Percentiles rank a stretch among this genome's conserved stretches.
Conservation (phyloP, 2,888 invertebrate species). For the Zaprionus bogoriensis region DNA sequence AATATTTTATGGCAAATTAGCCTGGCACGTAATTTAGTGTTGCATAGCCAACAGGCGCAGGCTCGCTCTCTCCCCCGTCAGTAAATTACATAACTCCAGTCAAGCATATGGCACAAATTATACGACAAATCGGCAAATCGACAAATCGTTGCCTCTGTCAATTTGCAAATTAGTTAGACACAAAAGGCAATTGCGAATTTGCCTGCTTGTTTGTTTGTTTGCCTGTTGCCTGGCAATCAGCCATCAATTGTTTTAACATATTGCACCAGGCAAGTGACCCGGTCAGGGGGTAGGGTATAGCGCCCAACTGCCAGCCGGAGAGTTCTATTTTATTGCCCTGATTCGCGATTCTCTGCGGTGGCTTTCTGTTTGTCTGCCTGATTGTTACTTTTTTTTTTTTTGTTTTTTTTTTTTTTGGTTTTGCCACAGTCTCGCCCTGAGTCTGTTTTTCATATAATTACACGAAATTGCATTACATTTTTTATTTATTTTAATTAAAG, state of each 20-base stretch:
- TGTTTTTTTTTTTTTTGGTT: not conserved
- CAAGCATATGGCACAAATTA: constrained; percentile 48
- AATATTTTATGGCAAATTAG: constrained; percentile 62
- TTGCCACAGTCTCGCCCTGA: not conserved
- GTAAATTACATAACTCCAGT: constrained; percentile 52
- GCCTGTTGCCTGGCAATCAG: constrained; percentile 50
- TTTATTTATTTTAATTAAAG: constrained; percentile 31
- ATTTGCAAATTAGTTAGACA: constrained; percentile 56
- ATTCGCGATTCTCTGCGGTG: constrained; percentile 25
- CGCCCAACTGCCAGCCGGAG: no score
- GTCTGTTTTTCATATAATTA: constrained; percentile 11
- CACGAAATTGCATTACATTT: constrained; percentile 6
- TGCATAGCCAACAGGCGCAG: constrained; percentile 50
- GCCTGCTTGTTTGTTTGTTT: constrained; percentile 16
- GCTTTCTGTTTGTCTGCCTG: not conserved
- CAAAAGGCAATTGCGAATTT: constrained; percentile 37
- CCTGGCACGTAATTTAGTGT: constrained; percentile 60
- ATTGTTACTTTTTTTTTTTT: not conserved
- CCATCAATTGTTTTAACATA: constrained; percentile 64
- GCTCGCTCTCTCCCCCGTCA: not conserved
- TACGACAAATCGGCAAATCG: constrained; percentile 27
- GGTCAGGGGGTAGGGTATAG: not conserved
- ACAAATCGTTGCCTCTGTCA: constrained; percentile 53
- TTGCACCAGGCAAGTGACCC: constrained; percentile 21
- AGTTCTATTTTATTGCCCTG: constrained; percentile 27